These are phyloP conservation scores for Eleginops maclovinus DNA, from an alignment of 2,113 vertebrate genomes.

Conservation along the genomic window DNA sequence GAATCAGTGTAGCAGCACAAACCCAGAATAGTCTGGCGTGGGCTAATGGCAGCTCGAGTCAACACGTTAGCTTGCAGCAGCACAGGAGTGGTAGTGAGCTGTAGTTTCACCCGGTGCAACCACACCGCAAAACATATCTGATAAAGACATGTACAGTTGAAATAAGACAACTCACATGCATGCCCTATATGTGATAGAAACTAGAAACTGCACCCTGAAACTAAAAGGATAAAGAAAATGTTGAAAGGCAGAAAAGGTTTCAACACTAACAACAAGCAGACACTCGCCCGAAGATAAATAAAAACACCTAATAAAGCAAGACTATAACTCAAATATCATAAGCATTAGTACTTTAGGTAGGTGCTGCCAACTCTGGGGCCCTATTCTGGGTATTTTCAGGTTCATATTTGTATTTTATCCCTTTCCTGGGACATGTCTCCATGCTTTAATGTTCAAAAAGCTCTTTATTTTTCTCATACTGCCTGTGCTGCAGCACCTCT, in stretches of 20 bases:
- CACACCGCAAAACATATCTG: constrained; percentile 41
- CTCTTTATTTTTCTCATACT: too few species aligned
- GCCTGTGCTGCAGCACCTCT: too few species aligned
- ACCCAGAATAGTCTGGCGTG: constrained; percentile 77
- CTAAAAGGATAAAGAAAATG: constrained; percentile 2
- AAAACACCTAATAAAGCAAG: not conserved
- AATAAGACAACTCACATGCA: constrained; percentile 21
- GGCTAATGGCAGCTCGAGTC: constrained; percentile 74
- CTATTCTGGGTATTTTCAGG: too few species aligned
- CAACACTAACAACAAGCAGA: not conserved
- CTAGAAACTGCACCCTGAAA: constrained; percentile 5
- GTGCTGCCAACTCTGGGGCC: not conserved
- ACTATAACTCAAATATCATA: not conserved
- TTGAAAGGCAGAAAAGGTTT: not conserved
- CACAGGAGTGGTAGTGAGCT: constrained; percentile 51
- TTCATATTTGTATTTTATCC: too few species aligned
- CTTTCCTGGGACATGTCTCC: too few species aligned
- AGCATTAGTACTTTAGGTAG: not conserved
- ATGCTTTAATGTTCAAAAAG: too few species aligned
- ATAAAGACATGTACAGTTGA: constrained; percentile 34
- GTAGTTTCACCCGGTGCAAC: constrained; percentile 33
- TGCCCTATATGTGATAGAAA: constrained; percentile 4
- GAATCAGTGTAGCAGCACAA: constrained; percentile 70
- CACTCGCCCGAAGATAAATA: not conserved
- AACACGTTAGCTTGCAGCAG: constrained; percentile 70